Percentiles rank a stretch among this genome's conserved stretches.
These are phyloP conservation scores for Eristalis intricaria DNA, from an alignment of 2,888 invertebrate genomes.

Conservation along the genomic window DNA sequence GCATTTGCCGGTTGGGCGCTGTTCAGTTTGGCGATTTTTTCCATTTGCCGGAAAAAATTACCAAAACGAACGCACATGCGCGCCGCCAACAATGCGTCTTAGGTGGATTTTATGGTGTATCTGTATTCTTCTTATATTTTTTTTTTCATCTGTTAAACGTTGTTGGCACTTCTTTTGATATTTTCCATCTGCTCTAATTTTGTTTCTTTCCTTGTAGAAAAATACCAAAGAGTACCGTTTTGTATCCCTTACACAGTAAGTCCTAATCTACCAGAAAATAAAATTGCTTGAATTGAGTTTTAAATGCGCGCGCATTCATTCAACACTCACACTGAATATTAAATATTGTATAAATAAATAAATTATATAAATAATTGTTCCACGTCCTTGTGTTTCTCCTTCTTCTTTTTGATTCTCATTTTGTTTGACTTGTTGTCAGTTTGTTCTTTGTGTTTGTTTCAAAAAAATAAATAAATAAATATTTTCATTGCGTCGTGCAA, in stretches of 20 bases:
- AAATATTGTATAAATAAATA: conserved; percentile 71
- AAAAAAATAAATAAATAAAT: conserved; percentile 68
- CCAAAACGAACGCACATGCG: conserved; percentile 40
- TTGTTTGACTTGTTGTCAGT: no score
- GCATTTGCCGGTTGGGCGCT: conserved; percentile 55
- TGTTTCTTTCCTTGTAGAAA: conserved; percentile 22
- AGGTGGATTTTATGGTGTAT: conserved; percentile 65
- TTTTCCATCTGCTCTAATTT: conserved; percentile 28
- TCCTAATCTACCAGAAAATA: conserved; percentile 20
- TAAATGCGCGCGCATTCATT: conserved; percentile 62
- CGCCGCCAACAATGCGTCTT: conserved; percentile 66
- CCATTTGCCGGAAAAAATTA: conserved; percentile 53
- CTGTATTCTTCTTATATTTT: conserved; percentile 34
- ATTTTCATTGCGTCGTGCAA: conserved; percentile 18
- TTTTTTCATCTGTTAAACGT: conserved; percentile 26
- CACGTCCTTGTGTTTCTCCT: conserved; percentile 1
- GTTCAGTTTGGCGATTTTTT: conserved; percentile 58
- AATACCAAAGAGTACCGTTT: conserved; percentile 64
- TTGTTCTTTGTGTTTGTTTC: conserved; percentile 33
- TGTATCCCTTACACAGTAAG: conserved; percentile 10
- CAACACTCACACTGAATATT: conserved; percentile 52
- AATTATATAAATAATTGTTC: conserved; percentile 59
- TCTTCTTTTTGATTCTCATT: not conserved
- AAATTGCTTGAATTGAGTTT: not conserved
- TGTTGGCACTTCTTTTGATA: conserved; percentile 58